Conservation (phyloP, 1,140 invertebrate genomes). For the Drosophila virilis region DNA sequence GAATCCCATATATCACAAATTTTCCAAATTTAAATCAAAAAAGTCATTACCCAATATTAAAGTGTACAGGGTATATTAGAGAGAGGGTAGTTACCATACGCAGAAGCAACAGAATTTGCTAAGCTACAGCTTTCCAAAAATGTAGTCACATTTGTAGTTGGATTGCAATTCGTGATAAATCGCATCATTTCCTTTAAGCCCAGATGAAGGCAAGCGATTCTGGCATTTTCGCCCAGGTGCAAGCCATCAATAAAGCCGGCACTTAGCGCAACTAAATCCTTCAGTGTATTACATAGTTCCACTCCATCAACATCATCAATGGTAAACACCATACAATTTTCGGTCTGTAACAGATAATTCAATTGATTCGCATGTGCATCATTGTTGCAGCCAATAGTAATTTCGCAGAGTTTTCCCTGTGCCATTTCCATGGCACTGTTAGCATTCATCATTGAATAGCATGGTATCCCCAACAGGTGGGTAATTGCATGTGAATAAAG, state of each 20-base stretch:
- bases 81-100: slow-evolving; percentile 89
- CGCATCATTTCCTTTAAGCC: slow-evolving; percentile 99
- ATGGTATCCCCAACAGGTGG: slow-evolving; percentile 88
- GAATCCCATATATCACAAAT: too few relatives aligned
- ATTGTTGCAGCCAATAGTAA: slow-evolving; percentile 96
- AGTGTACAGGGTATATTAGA: not conserved
- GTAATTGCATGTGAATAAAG: slow-evolving; percentile 97
- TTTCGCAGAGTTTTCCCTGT: slow-evolving; percentile 98
- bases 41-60: not conserved
- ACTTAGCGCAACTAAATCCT: slow-evolving; percentile 98
- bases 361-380: slow-evolving; percentile 89
- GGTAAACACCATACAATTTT: slow-evolving; percentile 97
- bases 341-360: slow-evolving; percentile 95
- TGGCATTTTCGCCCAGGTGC: slow-evolving; percentile 97
- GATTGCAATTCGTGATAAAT: slow-evolving; percentile 94
- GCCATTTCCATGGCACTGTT: slow-evolving; percentile 98
- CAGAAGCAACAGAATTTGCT: slow-evolving; percentile 99
- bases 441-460: slow-evolving; percentile 98
- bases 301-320: slow-evolving; percentile 97
- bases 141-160: slow-evolving; percentile 92
- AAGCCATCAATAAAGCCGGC: slow-evolving; percentile 98
- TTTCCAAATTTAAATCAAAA: too few relatives aligned
- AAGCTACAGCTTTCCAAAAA: slow-evolving; percentile 99
- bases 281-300: slow-evolving; percentile 98
- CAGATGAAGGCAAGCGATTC: slow-evolving; percentile 98